Base-by-base conservation (phyloP, 2,888 invertebrate species). In the Strigamia transsilvanica region DNA sequence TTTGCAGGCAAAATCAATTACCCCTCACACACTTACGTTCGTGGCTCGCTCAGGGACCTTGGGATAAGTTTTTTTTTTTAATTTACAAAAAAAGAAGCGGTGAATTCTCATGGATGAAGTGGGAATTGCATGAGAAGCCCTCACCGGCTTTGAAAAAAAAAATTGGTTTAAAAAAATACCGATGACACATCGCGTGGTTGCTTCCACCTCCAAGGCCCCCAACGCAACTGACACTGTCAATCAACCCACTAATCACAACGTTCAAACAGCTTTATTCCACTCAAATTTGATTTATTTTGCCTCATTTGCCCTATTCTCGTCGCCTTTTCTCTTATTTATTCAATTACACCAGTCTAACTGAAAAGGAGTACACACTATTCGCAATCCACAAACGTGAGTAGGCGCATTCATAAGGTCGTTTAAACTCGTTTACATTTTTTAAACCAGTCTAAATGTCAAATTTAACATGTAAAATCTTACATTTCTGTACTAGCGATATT, bases 1-100 rank as follows among this genome's bases (percentile, higher is more conserved):
- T 61, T 61, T 61, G 61, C 61, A 61, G 61, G 78, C 78, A 32
- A 38, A 78, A 78, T 78, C 78, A 78, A 78, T 78, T 78, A 78
- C 78, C 78, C 78, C 78, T 38, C 78, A 32, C 78, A 78, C 78
- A 27, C 78, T 78, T 32, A 61, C 61, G 61, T 61, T 61, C 61
- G 61, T 61, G 61, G 21, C 23, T 61, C 61, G 61, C 61, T 23
- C 61, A 21, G 61, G 61, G 61, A 61, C 61, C 21, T 21, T 61
- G 61, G 61, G 61, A 61, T 61, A 18, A 61, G 21, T 61, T 18
- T n/a, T n/a, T 61, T 61, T 61, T 61, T 61, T 61, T 18, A n/a
- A 15, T 61, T 18, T 61, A 6, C 3, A 18, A 23, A 18, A 23
- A 23, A 10, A 9, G 23, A 18, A 61, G 12, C 23, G 61, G 10